phyloP scores from a whole-genome alignment of 1,140 invertebrate species.

The Drosophila aff. region DNA sequence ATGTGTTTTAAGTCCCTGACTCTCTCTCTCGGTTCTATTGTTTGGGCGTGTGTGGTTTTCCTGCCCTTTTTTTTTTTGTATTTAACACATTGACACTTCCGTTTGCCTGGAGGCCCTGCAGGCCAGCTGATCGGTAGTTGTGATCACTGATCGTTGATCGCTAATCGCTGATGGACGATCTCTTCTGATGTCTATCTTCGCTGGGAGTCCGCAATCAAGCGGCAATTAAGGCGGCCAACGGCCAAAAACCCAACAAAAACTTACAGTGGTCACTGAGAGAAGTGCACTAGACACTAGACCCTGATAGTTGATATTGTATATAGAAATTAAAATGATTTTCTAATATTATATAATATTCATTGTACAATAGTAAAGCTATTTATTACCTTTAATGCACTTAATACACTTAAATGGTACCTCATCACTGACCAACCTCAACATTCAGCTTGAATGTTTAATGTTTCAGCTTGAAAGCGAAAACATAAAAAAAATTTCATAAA shows the following conservation, averaged over 20 bases:
- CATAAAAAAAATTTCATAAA: too few species aligned
- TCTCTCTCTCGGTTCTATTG: constrained; percentile 2
- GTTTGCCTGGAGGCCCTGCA: constrained; percentile 26
- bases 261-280: constrained; percentile 3
- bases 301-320: not conserved
- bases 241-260: constrained; percentile 10
- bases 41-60: constrained; percentile 62
- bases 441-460: too few species aligned
- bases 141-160: constrained; percentile 17
- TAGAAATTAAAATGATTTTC: not conserved
- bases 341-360: too few species aligned
- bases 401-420: not conserved
- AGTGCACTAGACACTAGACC: not conserved
- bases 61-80: constrained; percentile 73
- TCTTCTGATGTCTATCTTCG: constrained; percentile 51
- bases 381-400: not conserved
- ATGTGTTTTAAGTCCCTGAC: constrained; percentile 31
- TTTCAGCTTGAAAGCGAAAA: too few species aligned
- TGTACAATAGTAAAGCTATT: not conserved
- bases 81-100: constrained; percentile 77
- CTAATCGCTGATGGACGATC: constrained; percentile 18
- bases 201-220: constrained; percentile 69
- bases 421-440: too few species aligned
- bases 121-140: constrained; percentile 20
- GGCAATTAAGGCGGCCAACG: constrained; percentile 70